Evolutionary conservation across 23 tunicate species (phyloP).

Genomic region (Ciona savignyi): DNA sequence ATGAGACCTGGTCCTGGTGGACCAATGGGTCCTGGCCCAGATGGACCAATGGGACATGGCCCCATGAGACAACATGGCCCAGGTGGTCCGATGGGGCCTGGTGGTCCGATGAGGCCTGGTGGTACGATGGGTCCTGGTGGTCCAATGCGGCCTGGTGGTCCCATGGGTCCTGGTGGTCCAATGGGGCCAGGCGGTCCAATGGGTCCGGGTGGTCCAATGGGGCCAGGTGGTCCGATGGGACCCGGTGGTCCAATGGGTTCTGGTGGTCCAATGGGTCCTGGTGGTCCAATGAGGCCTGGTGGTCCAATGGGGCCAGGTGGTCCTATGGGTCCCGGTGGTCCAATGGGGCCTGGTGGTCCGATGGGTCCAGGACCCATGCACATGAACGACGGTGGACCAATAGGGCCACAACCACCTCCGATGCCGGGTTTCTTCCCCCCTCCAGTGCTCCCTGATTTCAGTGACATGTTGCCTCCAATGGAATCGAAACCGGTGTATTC

Average conservation of each 20-base stretch:
- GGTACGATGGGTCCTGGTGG: slow-evolving; percentile 19
- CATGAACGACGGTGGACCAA: slow-evolving; percentile 6
- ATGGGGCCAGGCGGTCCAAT: slow-evolving; percentile 2
- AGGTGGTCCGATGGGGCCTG: slow-evolving; percentile 18
- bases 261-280: too few species aligned
- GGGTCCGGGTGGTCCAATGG: slow-evolving; percentile 10
- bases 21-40: slow-evolving; percentile 8
- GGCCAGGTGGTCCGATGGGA: slow-evolving; percentile 17
- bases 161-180: slow-evolving; percentile 6
- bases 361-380: slow-evolving; percentile 17
- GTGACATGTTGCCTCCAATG: neutral
- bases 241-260: neutral
- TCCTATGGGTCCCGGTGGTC: too few species aligned
- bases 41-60: slow-evolving; percentile 16
- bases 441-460: slow-evolving; percentile 43
- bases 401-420: slow-evolving; percentile 44
- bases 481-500: slow-evolving; percentile 30
- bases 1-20: slow-evolving; percentile 24
- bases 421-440: slow-evolving; percentile 65
- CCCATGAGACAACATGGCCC: neutral
- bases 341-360: too few species aligned
- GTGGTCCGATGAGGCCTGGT: slow-evolving; percentile 14
- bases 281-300: too few species aligned
- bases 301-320: too few species aligned
- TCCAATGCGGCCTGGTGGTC: slow-evolving; percentile 19